Conservation (phyloP, 2,797 vertebrate species). For the Knipowitschia caucasica region DNA sequence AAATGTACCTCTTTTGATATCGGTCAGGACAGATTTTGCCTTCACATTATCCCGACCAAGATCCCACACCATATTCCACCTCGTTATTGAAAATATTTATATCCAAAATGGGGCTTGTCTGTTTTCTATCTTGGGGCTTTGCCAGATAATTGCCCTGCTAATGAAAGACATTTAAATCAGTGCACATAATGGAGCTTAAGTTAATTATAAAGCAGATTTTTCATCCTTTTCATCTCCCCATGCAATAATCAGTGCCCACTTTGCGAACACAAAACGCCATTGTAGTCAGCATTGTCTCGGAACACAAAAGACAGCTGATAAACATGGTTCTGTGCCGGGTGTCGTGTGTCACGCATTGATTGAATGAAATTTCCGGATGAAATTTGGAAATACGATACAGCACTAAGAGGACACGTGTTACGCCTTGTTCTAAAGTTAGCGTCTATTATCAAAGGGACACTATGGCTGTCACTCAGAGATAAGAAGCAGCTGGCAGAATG, state of each 20-base stretch:
- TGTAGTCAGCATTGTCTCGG: slow-evolving; percentile 16
- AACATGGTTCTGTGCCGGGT: slow-evolving; percentile 16
- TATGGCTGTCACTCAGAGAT: slow-evolving; percentile 36
- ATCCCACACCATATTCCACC: slow-evolving; percentile 19
- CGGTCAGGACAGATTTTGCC: slow-evolving; percentile 57
- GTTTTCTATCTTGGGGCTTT: slow-evolving; percentile 38
- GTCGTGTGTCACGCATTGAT: slow-evolving; percentile 19
- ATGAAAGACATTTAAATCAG: slow-evolving; percentile 52
- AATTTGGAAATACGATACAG: slow-evolving; percentile 27
- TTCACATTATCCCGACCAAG: slow-evolving; percentile 17
- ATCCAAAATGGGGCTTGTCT: slow-evolving; percentile 39
- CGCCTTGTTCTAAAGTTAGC: slow-evolving; percentile 8
- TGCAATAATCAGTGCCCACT: slow-evolving; percentile 33
- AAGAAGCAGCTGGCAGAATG: slow-evolving; percentile 34
- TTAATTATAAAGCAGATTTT: slow-evolving; percentile 48
- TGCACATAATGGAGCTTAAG: slow-evolving; percentile 49
- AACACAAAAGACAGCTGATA: slow-evolving; percentile 23
- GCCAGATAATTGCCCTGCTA: slow-evolving; percentile 60
- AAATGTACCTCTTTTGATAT: slow-evolving; percentile 24
- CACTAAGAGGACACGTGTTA: slow-evolving; percentile 4
- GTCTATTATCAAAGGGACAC: slow-evolving; percentile 13
- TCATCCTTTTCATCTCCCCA: slow-evolving; percentile 33
- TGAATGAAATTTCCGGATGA: slow-evolving; percentile 10
- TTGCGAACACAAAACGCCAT: slow-evolving; percentile 14
- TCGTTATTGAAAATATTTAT: slow-evolving; percentile 29